Conservation (phyloP, 1,140 invertebrate genomes). For the Bombus confusus region DNA sequence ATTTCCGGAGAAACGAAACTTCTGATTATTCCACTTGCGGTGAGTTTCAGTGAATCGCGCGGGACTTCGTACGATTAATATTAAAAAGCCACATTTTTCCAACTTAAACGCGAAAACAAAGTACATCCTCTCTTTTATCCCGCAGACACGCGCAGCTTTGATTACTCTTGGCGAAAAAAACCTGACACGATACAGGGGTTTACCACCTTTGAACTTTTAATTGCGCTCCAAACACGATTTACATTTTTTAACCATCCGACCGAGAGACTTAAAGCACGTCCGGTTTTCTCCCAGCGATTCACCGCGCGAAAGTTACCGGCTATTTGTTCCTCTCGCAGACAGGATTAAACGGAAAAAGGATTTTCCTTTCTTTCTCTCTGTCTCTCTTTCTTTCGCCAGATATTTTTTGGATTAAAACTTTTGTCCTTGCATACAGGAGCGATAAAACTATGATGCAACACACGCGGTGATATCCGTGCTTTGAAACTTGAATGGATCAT, state of each 20-base stretch:
- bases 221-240: not conserved
- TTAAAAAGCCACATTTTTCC: not conserved
- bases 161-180: not conserved
- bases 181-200: not conserved
- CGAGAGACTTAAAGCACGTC: not conserved
- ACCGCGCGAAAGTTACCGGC: not conserved
- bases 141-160: not conserved
- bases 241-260: not conserved
- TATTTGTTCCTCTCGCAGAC: not conserved
- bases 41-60: too few relatives aligned
- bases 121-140: not conserved
- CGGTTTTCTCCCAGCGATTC: constrained; percentile 15
- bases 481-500: not conserved
- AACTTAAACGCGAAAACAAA: not conserved
- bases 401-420: not conserved
- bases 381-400: too few relatives aligned
- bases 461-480: not conserved
- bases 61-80: not conserved
- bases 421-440: not conserved
- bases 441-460: too few relatives aligned
- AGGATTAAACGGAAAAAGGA: constrained; percentile 24
- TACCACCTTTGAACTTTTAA: constrained; percentile 17
- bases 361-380: not conserved
- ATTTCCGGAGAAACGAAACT: not conserved
- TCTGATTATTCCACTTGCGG: not conserved